phyloP scores from a whole-genome alignment of 2,888 invertebrate species.

The Thumatha senex region DNA sequence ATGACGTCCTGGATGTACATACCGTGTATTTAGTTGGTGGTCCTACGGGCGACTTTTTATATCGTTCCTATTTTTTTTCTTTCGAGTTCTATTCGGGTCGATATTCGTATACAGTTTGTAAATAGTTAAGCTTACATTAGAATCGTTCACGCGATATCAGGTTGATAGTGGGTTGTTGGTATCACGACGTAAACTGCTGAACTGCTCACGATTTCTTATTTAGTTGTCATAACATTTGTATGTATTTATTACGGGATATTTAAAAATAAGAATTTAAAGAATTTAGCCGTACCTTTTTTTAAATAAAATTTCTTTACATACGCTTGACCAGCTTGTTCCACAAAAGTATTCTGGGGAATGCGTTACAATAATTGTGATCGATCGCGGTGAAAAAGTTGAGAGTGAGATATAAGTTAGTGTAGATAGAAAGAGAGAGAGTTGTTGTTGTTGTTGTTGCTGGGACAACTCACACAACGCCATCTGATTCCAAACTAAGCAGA shows the following conservation, averaged over 20 bases:
- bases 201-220: not conserved
- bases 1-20: slow-evolving; percentile 69
- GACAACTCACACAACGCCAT: no score
- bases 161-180: slow-evolving; percentile 37
- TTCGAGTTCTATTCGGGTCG: slow-evolving; percentile 80
- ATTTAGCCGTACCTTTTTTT: no score
- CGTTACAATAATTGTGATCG: no score
- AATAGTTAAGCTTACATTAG: slow-evolving; percentile 78
- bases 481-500: no score
- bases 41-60: slow-evolving; percentile 68
- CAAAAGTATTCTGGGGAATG: no score
- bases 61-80: slow-evolving; percentile 83
- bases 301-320: no score
- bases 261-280: not conserved
- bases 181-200: slow-evolving; percentile 27
- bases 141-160: slow-evolving; percentile 51
- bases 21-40: slow-evolving; percentile 76
- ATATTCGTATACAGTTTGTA: slow-evolving; percentile 78
- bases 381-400: no score
- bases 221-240: not conserved
- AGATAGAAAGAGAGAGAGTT: no score
- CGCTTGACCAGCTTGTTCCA: no score
- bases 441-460: no score
- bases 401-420: no score
- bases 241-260: not conserved